These are phyloP conservation scores for Drosophila serrata DNA, from an alignment of 1,140 invertebrate species.

Conservation along the genomic window DNA sequence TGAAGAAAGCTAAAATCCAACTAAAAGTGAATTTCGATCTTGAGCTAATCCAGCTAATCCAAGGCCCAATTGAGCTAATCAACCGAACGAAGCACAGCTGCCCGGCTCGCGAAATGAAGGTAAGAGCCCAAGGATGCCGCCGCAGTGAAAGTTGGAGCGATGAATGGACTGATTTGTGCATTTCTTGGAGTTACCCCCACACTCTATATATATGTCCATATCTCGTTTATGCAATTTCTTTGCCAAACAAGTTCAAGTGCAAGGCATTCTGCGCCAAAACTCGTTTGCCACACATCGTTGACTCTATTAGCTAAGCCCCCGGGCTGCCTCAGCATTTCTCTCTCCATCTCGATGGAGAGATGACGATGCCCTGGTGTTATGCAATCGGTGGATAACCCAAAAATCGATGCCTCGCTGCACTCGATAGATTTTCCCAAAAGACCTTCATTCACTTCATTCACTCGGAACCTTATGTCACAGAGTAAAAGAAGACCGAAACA, in stretches of 20 bases:
- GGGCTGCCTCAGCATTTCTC: constrained; percentile 13
- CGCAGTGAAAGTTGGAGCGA: constrained; percentile 64
- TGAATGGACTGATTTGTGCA: constrained; percentile 58
- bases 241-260: constrained; percentile 77
- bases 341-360: constrained; percentile 2
- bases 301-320: constrained; percentile 58
- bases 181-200: neutral
- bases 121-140: constrained; percentile 44
- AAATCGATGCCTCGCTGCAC: constrained; percentile 65
- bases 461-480: constrained; percentile 63
- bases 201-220: neutral
- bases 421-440: constrained; percentile 14
- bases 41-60: constrained; percentile 16
- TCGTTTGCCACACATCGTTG: constrained; percentile 68
- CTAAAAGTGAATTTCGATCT: constrained; percentile 59
- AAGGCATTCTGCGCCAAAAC: constrained; percentile 66
- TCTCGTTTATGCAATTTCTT: constrained; percentile 70
- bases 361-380: constrained; percentile 41
- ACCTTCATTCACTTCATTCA: constrained; percentile 31
- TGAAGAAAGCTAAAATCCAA: constrained; percentile 55
- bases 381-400: constrained; percentile 59
- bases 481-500: constrained; percentile 34
- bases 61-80: too few species aligned
- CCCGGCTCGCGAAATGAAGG: constrained; percentile 58
- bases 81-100: constrained; percentile 5